A percentile compares a stretch with the other conserved stretches of the same genome.
phyloP scores from a whole-genome alignment of 2,888 invertebrate species.

The Sarcophaga caerulescens region DNA sequence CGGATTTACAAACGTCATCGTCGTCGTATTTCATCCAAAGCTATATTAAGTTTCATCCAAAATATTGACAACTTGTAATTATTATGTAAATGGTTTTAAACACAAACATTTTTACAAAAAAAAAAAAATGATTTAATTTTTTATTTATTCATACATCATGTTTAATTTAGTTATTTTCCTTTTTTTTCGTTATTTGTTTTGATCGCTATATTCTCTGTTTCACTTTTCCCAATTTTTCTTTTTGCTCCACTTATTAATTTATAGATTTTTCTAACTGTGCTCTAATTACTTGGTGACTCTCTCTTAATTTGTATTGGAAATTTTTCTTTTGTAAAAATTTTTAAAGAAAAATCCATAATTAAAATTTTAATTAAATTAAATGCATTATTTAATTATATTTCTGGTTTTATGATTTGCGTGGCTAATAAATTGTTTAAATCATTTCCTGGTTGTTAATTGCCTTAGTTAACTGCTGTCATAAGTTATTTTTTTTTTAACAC shows the following conservation, averaged over 20 bases:
- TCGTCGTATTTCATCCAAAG: no score
- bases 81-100: not conserved
- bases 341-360: not conserved
- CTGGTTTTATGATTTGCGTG: not conserved
- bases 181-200: constrained; percentile 35
- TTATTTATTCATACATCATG: not conserved
- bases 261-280: constrained; percentile 70
- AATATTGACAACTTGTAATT: not conserved
- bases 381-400: not conserved
- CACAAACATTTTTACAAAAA: not conserved
- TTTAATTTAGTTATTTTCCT: not conserved
- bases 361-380: not conserved
- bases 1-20: no score
- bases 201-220: constrained; percentile 26
- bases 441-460: constrained; percentile 33
- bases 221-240: constrained; percentile 34
- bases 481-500: constrained; percentile 3
- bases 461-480: not conserved
- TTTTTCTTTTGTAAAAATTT: not conserved
- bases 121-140: not conserved
- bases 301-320: not conserved
- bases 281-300: constrained; percentile 39
- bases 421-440: not conserved
- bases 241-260: constrained; percentile 64
- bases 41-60: no score